Evolutionary conservation across 1,140 invertebrate species (phyloP), one percentile per base, ranked within the genome.

Genomic region (Planococcus citri): DNA sequence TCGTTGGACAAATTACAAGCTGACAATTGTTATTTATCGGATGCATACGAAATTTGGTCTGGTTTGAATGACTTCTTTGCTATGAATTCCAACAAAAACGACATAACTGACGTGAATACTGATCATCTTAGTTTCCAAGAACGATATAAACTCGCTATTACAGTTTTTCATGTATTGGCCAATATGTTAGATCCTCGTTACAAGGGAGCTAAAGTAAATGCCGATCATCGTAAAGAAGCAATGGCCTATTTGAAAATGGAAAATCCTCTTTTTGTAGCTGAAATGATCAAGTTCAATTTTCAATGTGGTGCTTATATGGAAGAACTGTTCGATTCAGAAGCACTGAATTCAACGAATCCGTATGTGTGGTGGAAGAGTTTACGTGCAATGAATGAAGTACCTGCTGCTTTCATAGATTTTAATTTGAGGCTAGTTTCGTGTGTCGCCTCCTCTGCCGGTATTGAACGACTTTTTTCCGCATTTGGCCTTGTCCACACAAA

Each of bases 401-500:
- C 57, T 27, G 68, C 68, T 1, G 37, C n/a, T 41, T 41, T 69
- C 33, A 41, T 69, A 22, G 37, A 24, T 12, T 4, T 69, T 17
- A 9, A n/a, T 14, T 41, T 12, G 25, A 69, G 70, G 72, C 22
- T 72, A 9, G n/a, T 68, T 51, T 70, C 69, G 22, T 71, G 70
- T 69, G 33, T 69, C 33, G 71, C 72, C 64, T 72, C 58, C n/a
- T 71, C 68, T 37, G 73, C 70, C 33, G 72, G 71, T 12, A 33
- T 74, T 17, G 72, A 74, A 58, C 24, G 70, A 12, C 37, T 72
- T 21, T 74, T 72, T n/a, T 74, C 72, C 17, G 68, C 73, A 12
- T 71, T 71, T 71, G 70, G 69, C 21, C 69, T 71, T 58, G 68
- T 73, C 22, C 70, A 72, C 24, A 71, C 71, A 27, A 73, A 73